Conservation (phyloP, 2,888 invertebrate genomes). For the Blomia tropicalis region DNA sequence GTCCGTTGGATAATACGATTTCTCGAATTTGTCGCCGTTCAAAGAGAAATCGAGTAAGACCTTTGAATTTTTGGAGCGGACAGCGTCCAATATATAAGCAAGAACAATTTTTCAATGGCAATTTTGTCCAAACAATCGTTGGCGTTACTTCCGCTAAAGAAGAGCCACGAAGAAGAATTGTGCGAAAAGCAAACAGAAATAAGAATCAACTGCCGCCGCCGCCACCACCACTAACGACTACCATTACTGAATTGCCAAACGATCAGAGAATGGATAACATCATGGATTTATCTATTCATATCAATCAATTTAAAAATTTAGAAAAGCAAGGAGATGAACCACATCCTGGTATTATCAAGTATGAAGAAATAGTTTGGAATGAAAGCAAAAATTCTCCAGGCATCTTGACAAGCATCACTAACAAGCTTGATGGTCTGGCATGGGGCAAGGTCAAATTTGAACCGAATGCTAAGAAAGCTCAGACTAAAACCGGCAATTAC, state of each 20-base stretch:
- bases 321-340: background rate
- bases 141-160: background rate
- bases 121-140: background rate
- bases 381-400: background rate
- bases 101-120: background rate
- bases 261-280: background rate
- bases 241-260: background rate
- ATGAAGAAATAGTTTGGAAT: background rate
- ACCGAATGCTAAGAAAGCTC: background rate
- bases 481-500: slow-evolving; percentile 15
- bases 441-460: slow-evolving; percentile 8
- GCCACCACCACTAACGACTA: background rate
- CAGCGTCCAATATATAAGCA: slow-evolving; percentile 20
- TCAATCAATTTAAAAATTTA: background rate
- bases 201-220: background rate
- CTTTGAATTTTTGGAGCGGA: slow-evolving; percentile 16
- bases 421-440: background rate
- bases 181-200: background rate
- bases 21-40: slow-evolving; percentile 10
- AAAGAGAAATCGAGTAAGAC: slow-evolving; percentile 1
- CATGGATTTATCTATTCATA: background rate
- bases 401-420: background rate
- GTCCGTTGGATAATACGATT: background rate
- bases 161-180: background rate
- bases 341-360: background rate